phyloP scores from a whole-genome alignment of 2,888 invertebrate species.

The Molorchus minor region DNA sequence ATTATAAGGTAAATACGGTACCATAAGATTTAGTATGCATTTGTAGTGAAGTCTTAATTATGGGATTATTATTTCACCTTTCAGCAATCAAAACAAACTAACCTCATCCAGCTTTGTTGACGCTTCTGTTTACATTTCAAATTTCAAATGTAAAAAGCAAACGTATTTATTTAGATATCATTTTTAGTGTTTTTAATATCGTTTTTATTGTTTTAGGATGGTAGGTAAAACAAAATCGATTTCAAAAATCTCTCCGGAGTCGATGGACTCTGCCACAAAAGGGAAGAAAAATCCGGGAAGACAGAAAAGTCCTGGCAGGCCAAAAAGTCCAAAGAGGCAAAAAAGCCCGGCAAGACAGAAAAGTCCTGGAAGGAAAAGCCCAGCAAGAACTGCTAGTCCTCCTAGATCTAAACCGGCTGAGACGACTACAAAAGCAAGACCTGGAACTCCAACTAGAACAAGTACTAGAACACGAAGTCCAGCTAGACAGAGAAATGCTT shows the following conservation, averaged over 20 bases:
- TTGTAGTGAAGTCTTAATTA: no score
- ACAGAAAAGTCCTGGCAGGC: conserved; percentile 34
- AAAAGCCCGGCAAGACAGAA: conserved; percentile 30
- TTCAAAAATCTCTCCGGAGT: conserved; percentile 10
- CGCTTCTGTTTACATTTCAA: conserved; percentile 37
- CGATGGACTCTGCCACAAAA: conserved; percentile 12
- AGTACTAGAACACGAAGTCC: conserved; percentile 39
- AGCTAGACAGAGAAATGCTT: conserved; percentile 32
- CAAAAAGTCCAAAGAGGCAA: conserved; percentile 38
- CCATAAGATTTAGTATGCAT: no score
- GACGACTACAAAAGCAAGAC: conserved; percentile 35
- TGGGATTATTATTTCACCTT: no score
- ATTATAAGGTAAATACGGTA: conserved; percentile 15
- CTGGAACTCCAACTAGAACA: conserved; percentile 40
- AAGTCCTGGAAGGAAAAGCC: conserved; percentile 38
- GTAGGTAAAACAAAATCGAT: conserved; percentile 33
- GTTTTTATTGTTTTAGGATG: conserved; percentile 30
- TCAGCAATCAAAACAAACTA: conserved; percentile 17
- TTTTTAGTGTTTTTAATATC: not conserved
- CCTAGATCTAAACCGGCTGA: conserved; percentile 35
- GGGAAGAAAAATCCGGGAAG: no score
- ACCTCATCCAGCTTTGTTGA: conserved; percentile 24
- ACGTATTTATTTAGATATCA: not conserved
- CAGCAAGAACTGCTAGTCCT: conserved; percentile 38
- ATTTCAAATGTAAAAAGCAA: conserved; percentile 21